phyloP scores from a whole-genome alignment of 2,888 invertebrate species.

The Andricus curvator region DNA sequence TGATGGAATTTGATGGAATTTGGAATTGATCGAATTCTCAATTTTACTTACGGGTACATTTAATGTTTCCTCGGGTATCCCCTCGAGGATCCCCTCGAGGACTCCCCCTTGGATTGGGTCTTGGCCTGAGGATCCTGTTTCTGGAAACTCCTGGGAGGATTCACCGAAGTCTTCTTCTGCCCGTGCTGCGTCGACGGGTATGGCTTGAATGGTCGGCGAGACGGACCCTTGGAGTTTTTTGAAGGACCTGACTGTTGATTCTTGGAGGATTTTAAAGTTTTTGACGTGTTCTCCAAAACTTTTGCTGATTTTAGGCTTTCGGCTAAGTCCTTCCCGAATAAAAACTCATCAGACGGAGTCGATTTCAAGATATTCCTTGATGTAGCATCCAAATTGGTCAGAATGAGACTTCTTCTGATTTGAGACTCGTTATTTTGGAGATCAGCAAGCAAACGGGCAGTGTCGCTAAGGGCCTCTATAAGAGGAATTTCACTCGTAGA shows the following conservation, averaged over 20 bases:
- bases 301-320: conserved; percentile 45
- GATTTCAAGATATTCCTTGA: conserved; percentile 44
- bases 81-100: neutral
- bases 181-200: neutral
- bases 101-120: neutral
- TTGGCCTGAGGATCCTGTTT: no score
- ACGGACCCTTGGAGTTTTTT: conserved; percentile 42
- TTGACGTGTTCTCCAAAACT: conserved; percentile 39
- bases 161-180: no score
- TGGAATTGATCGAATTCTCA: no score
- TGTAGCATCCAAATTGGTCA: conserved; percentile 44
- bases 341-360: conserved; percentile 22
- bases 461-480: conserved; percentile 40
- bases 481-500: neutral
- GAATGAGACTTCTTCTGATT: conserved; percentile 43
- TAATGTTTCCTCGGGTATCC: neutral
- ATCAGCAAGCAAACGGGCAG: conserved; percentile 41
- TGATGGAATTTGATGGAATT: no score
- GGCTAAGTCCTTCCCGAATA: conserved; percentile 46
- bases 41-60: conserved; percentile 33
- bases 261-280: conserved; percentile 35
- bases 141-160: neutral
- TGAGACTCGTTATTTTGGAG: conserved; percentile 47
- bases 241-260: conserved; percentile 7
- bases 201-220: neutral